Base-by-base conservation (phyloP, 2,113 vertebrate species). In the Lophura nycthemera region DNA sequence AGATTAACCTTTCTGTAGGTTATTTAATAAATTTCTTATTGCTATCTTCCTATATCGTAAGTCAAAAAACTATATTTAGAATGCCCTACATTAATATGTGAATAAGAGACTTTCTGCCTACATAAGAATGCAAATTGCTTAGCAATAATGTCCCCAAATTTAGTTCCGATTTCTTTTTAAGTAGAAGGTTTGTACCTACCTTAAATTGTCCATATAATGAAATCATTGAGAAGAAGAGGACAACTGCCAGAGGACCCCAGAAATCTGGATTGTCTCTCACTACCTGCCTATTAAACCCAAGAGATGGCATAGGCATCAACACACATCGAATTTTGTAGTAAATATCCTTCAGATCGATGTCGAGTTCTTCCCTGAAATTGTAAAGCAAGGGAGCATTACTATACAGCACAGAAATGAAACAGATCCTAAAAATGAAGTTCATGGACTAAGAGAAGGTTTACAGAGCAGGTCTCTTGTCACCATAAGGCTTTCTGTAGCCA, bases 251-350 rank as follows among this genome's bases (percentile, higher is more conserved):
- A 67, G 99, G 99, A 30, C 99, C 99, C 99, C 99, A 99, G 83
- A 99, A 99, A 95, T 99, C 99, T 10, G 99, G 99, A 97, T 99
- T 99, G 96, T 99, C 99, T 97, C 99, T 97, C 91, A 99, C 99
- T 72, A 99, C 99, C 97, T 99, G 99, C 71, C 99, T 98, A 81
- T 99, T 99, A 96, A 99, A 99, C 38, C 99, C 99, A 97, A 99
- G 98, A 4, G 99, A 99, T 36, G 99, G 99, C 99, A 99, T 98
- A 81, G 99, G 99, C 99, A 99, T 99, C 97, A 99, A 97, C 92
- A 99, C 99, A 86, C 99, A 99, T 19, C 99, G 98, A 36, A 99
- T 98, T 98, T 99, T 99, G 97, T 99, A 99, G 95, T 99, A 99
- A 97, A 99, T 99, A 97, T 99, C 99, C 97, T 99, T 99, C 87